Base-by-base conservation (phyloP, 2,888 invertebrate species). In the Eupithecia subumbrata region DNA sequence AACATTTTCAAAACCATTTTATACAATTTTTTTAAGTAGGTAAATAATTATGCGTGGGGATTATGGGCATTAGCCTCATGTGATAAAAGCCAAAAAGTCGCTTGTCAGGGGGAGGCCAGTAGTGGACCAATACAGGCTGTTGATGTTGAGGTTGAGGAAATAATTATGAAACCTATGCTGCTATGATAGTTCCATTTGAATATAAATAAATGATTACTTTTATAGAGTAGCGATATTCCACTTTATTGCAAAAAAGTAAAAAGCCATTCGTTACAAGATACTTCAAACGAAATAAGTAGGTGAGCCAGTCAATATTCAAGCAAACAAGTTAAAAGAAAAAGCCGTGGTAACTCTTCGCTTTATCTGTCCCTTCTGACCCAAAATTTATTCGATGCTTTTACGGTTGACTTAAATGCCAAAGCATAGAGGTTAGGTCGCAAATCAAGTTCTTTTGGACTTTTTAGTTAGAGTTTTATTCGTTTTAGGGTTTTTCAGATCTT, bases 301-400 rank as follows among this genome's bases (percentile, higher is more conserved):
- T 85, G 82, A 83, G 79, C 84, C 76, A 88, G 87, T 91, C 90
- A 90, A 90, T 91, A 92, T 89, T 88, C 87, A 80, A 87, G 87
- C 82, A 88, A 92, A 92, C 90, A 91, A 91, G 87, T 90, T 87
- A 85, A 90, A 89, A 85, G 84, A 88, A 89, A 91, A 90, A 89
- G 85, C 86, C 82, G 84, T 85, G 86, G 87, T 91, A 91, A 90
- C 85, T 89, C 83, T 83, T 84, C 89, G 88, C 86, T 93, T 94
- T 93, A 93, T 94, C 92, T 93, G 92, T 94, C 93, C 94, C 93
- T 92, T 92, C 91, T 92, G 94, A 93, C 94, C 92, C 91, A 94
- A 93, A 93, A 93, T 94, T 93, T 92, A 93, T 93, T 92, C 91
- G 90, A 91, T 91, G 92, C 90, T 91, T 93, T 93, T 91, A 92